Base-by-base conservation (phyloP, 2,888 invertebrate genomes). In the Hypena proboscidalis region DNA sequence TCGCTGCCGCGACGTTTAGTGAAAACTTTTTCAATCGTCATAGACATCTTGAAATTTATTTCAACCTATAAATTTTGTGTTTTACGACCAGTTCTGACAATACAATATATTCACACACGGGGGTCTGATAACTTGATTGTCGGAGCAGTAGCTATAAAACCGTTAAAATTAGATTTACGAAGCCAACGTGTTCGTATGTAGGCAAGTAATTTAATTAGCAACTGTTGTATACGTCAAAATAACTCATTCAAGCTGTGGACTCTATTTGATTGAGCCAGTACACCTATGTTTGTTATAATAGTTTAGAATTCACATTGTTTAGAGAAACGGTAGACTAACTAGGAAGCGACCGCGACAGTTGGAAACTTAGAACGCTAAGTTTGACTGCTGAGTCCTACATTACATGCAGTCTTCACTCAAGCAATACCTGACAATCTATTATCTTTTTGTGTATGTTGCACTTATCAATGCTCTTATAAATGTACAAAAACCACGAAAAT, bases 161-260 rank as follows among this genome's bases (percentile, higher is more conserved):
- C 53, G 45, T 56, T 58, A 36, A 60, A 75, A 71, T 76, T 62
- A 65, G 51, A 74, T 74, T 70, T 66, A 45, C 42, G 36, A 43
- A 37, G 30, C 60, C 52, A 56, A 32, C 33, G 31, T 4, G 21
- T 6, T 17, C 8, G 17, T 57, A 57, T 52, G 58, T 46, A 50
- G 47, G 51, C 59, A 62, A 50, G 51, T 58, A 61, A 75, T 73
- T 74, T 67, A 74, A 76, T 78, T 72, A 76, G 59, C 50, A 54
- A 53, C 51, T 52, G 52, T 41, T 57, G 44, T 60, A 47, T 63
- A 56, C 39, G 50, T 46, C 58, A 56, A 65, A 61, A 64, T 66
- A 61, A 70, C 40, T 57, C 56, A 56, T 67, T 64, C 51, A 53
- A 40, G 45, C 52, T 38, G 37, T 50, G 34, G 48, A 45, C 43